Evolutionary conservation across 2,797 vertebrate genomes (phyloP), one percentile per base, ranked within the genome.

Genomic region (Hypotaenidia okinawae): DNA sequence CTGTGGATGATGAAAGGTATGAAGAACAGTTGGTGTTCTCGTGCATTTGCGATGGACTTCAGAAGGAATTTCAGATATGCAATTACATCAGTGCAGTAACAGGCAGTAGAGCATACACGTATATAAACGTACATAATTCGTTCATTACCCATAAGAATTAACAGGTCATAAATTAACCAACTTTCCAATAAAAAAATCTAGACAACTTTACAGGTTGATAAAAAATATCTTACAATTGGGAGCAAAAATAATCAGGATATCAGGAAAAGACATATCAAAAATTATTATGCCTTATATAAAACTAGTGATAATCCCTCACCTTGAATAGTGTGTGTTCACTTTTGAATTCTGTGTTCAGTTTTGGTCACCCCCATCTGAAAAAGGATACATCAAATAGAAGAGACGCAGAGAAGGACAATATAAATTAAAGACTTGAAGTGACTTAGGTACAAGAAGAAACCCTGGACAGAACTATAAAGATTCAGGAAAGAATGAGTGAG

Each of bases 351-450:
- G 89, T 76, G 94, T 91, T 97, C 94, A 96, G 91, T 96, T 97
- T 96, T 96, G 95, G 95, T 72, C 89, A 96, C 95, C 77, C 96
- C 95, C 96, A 96, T 96, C 95, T 97, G 96, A 90, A 97, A 96
- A 97, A 97, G 96, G 95, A 97, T 96, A 96, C 89, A 96, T 85
- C 95, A 96, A 96, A 94, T 84, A 96, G 96, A 96, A 97, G 94
- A 96, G 95, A 96, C 63, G 89, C 89, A 95, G 88, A 97, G 80
- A 96, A 95, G 94, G 87, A 94, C n/a, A 94, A 93, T 47, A 49
- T 73, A 84, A 94, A 84, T 95, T 90, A 93, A 94, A 97, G 85
- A 78, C 59, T 59, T 79, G 47, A 88, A 90, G 89, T 87, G 63
- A 84, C 59, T 68, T 52, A 30, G 16, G 58, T 58, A 91, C 62